Conservation (phyloP, 2,113 vertebrate genomes). For the Sebastes schlegelii region DNA sequence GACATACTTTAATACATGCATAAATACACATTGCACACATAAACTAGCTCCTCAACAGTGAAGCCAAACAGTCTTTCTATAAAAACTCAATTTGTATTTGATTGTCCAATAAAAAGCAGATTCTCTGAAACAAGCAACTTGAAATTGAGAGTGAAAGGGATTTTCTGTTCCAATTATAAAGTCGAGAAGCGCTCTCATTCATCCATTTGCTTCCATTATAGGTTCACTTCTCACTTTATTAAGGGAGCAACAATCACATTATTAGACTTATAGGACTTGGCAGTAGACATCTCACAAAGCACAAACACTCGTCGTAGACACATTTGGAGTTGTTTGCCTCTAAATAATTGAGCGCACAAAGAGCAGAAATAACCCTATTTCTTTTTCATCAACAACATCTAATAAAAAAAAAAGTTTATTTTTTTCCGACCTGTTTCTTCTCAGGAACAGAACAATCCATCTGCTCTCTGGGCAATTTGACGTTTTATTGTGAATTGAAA, state of each 20-base stretch:
- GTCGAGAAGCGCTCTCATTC: not conserved
- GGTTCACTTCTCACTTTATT: not conserved
- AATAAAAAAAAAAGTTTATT: not conserved
- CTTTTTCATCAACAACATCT: constrained; percentile 7
- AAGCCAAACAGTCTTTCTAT: not conserved
- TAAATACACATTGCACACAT: too few relatives aligned
- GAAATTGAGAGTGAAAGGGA: not conserved
- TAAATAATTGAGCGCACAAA: constrained; percentile 21
- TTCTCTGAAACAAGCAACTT: constrained; percentile 4
- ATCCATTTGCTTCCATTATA: not conserved
- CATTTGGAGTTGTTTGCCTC: constrained; percentile 10
- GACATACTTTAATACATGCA: not conserved
- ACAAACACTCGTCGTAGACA: not conserved
- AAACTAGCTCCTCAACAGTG: not conserved
- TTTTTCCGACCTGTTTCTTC: not conserved
- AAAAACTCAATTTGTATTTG: not conserved
- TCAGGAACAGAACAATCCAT: not conserved
- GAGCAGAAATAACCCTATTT: constrained; percentile 19
- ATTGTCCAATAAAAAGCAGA: not conserved
- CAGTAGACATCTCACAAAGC: not conserved
- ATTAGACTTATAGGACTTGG: constrained; percentile 6
- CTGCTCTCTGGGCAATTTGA: not conserved
- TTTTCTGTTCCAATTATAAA: not conserved
- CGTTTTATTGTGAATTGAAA: not conserved
- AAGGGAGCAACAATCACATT: not conserved